Base-by-base conservation (phyloP, 2,113 vertebrate genomes). In the Xiphophorus maculatus region DNA sequence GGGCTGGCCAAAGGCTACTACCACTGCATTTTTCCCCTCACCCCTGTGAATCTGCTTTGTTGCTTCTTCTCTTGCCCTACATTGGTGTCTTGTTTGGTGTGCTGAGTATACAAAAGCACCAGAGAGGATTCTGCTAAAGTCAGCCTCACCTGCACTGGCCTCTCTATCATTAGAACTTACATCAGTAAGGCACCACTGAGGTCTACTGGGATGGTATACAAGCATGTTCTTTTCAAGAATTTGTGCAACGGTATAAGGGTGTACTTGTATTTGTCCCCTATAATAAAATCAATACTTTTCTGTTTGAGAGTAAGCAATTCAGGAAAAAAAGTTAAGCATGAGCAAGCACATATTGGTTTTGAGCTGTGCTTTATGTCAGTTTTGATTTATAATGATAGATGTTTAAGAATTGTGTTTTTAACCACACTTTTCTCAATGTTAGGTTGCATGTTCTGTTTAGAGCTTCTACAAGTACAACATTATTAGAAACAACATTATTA, bases 131-230 rank as follows among this genome's bases (percentile, higher is more conserved):
- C 64, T 81, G 86, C 76, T 73, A 79, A 30, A 70, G 73, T 73
- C 62, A 62, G 83, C 85, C 75, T 90, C 87, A 90, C 87, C 90
- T 90, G 85, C 78, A 79, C 82, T 73, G 77, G 84, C 75, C 89
- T 79, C 69, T 88, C 69, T 80, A 90, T 94, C 91, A 92, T 93
- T 92, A 90, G 84, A 90, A 87, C 82, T 44, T 90, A 88, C 84
- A 90, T 87, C 87, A 83, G 82, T 84, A 73, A 37, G 69, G 74
- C 62, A 61, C 42, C 67, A 30, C 61, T 40, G 28, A 30, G 73
- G 76, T 74, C 72, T 89, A 44, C 51, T 80, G 79, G 79, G 79
- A 87, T 40, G 42, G 27, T 27, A 51, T 71, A 37, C 33, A 37
- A 51, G 37, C 63, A 60, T 81, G 81, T 68, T 28, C 27, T 74